Conservation (phyloP, 1,140 invertebrate species). For the Neodiprion fabricii region DNA sequence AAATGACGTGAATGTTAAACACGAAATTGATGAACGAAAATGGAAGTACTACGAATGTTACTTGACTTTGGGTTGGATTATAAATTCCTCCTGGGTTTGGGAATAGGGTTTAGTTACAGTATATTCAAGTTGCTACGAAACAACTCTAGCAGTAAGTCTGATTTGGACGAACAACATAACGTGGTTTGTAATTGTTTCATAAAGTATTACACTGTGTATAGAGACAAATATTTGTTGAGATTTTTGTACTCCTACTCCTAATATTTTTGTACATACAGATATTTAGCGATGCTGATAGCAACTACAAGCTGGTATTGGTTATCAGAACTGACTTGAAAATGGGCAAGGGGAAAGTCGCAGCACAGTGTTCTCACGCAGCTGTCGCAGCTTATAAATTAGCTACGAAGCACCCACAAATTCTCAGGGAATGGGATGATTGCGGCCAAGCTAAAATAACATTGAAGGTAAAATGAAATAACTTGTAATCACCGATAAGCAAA, state of each 20-base stretch:
- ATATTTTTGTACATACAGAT: neutral
- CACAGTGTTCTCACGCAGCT: conserved; percentile 92
- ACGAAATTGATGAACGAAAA: neutral
- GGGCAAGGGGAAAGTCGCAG: conserved; percentile 93
- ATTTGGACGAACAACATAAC: neutral
- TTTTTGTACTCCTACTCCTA: neutral
- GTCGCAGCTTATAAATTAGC: conserved; percentile 78
- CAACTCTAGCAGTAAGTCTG: neutral
- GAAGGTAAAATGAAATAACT: conserved; percentile 59
- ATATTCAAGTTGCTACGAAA: neutral
- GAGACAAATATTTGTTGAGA: neutral
- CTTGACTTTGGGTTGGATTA: neutral
- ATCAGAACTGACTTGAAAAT: conserved; percentile 91
- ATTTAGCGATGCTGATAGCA: conserved; percentile 45
- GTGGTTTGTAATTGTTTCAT: neutral
- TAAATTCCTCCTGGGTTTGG: neutral
- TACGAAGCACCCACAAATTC: conserved; percentile 66
- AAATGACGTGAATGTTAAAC: neutral
- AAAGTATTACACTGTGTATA: neutral
- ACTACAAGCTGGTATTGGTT: conserved; percentile 85
- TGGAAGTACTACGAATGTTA: neutral
- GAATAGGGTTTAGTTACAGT: neutral
- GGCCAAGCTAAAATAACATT: conserved; percentile 87
- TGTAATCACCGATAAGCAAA: conserved; percentile 20
- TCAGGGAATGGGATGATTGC: conserved; percentile 77